phyloP scores from a whole-genome alignment of 2,113 vertebrate species.

The Columba livia region DNA sequence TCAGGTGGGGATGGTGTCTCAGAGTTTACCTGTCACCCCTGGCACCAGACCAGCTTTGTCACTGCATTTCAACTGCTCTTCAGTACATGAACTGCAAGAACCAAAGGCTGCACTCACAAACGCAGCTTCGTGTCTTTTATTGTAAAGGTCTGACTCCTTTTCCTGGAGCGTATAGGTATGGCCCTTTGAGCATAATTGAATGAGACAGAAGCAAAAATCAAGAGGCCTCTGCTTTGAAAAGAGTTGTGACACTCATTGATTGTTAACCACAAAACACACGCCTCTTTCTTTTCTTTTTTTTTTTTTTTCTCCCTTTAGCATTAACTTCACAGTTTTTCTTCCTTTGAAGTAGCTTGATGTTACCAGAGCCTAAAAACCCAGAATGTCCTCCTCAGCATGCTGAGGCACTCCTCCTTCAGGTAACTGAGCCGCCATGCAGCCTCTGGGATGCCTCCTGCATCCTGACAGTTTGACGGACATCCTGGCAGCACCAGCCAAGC shows the following conservation, averaged over 20 bases:
- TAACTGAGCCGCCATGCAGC: background rate
- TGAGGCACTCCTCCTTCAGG: background rate
- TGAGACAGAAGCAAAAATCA: constrained; percentile 37
- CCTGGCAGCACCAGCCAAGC: background rate
- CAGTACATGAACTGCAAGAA: background rate
- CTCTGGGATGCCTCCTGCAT: background rate
- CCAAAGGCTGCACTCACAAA: background rate
- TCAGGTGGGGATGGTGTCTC: background rate
- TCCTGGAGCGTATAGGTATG: background rate
- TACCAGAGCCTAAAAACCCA: background rate
- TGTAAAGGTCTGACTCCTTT: constrained; percentile 27
- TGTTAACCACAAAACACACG: background rate
- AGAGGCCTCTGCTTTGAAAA: constrained; percentile 15
- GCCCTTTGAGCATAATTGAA: constrained; percentile 39
- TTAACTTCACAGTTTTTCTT: background rate
- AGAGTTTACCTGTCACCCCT: background rate
- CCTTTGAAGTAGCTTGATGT: background rate
- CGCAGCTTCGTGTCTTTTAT: background rate
- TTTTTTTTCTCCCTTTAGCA: background rate
- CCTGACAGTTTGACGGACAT: background rate
- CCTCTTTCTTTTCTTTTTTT: background rate
- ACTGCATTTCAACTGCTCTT: background rate
- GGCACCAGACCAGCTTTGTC: background rate
- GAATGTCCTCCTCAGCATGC: background rate
- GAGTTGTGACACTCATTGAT: background rate